These are phyloP conservation scores for Pteropus alecto DNA, from an alignment of 2,113 vertebrate species.

Conservation along the genomic window DNA sequence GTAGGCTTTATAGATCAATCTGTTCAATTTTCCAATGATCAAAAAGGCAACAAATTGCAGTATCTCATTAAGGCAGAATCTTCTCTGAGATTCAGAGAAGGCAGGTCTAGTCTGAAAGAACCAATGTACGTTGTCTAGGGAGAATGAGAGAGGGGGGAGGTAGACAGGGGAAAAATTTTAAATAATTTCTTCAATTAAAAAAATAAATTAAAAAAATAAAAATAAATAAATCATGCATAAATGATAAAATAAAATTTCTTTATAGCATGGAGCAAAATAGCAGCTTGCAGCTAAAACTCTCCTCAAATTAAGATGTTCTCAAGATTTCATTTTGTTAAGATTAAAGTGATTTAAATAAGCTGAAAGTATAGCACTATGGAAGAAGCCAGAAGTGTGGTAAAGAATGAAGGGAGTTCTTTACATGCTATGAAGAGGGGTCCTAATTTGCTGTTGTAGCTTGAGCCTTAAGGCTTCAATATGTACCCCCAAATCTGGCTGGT, in stretches of 20 bases:
- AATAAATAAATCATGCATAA: no score
- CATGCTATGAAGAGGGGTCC: not conserved
- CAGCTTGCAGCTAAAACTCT: not conserved
- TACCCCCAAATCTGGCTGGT: not conserved
- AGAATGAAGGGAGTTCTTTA: not conserved
- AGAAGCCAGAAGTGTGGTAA: not conserved
- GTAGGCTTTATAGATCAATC: not conserved
- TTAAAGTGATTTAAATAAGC: not conserved
- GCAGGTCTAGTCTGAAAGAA: not conserved
- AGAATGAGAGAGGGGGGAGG: no score
- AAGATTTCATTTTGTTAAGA: not conserved
- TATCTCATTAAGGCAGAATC: conserved; percentile 28
- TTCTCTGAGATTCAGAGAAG: conserved; percentile 16
- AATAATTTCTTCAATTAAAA: no score
- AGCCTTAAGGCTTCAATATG: not conserved
- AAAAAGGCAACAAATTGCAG: conserved; percentile 12
- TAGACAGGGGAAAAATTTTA: no score
- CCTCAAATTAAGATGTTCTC: not conserved
- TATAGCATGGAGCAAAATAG: not conserved
- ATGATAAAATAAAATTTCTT: not conserved
- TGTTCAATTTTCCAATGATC: conserved; percentile 43
- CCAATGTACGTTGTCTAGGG: not conserved
- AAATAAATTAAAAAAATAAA: no score
- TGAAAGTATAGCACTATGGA: not conserved
- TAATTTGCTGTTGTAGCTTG: not conserved